phyloP scores from a whole-genome alignment of 2,888 invertebrate genomes.

The Encarsia formosa region DNA sequence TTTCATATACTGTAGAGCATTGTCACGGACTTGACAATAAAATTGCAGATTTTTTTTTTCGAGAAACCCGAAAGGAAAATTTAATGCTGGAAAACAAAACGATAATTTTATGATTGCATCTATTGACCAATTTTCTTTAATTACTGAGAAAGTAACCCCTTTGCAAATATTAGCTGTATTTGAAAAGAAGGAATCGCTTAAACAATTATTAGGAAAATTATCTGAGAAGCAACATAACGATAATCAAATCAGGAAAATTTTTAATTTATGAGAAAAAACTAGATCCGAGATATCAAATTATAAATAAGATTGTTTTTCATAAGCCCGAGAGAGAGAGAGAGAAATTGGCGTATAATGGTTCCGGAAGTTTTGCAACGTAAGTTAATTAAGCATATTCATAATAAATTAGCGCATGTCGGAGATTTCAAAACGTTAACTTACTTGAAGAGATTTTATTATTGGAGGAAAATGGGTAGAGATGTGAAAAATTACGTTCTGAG shows the following conservation, averaged over 20 bases:
- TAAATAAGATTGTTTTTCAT: no score
- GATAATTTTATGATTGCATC: neutral
- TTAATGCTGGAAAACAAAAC: neutral
- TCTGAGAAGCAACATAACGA: neutral
- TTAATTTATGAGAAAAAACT: neutral
- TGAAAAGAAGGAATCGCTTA: neutral
- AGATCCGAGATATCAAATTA: neutral
- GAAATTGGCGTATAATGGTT: conserved; percentile 1
- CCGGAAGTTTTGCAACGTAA: neutral
- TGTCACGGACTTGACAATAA: neutral
- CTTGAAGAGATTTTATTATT: conserved; percentile 3
- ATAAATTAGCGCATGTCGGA: conserved; percentile 16
- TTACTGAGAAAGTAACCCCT: neutral
- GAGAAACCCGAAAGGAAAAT: neutral
- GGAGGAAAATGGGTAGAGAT: conserved; percentile 1
- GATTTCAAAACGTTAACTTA: conserved; percentile 5
- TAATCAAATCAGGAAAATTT: neutral
- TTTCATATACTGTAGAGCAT: neutral
- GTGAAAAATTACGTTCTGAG: neutral
- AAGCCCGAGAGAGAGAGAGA: no score
- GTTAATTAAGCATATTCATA: conserved; percentile 2
- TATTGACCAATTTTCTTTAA: neutral
- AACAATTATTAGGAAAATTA: neutral
- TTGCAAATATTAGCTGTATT: neutral
- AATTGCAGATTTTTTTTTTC: no score